Evolutionary conservation across 2,888 invertebrate genomes (phyloP), one percentile per base, ranked within the genome.

Genomic region (Melanotus villosus): DNA sequence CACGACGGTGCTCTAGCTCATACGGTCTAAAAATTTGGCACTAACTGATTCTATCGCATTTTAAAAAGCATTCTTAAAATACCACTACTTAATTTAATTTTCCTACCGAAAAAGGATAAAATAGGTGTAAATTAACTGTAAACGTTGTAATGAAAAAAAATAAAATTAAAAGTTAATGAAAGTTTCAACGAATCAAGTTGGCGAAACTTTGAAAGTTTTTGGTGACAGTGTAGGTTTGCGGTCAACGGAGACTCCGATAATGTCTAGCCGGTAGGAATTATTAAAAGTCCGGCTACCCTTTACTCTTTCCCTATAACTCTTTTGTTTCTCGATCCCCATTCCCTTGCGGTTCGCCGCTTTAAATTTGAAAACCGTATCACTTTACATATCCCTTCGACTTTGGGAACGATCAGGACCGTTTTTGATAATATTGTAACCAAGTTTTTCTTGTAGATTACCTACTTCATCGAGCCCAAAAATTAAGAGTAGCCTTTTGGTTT

Each of bases 281-380:
- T 82, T 82, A 82, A 82, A 82, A 82, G 79, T 80, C 79, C 79
- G 75, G 78, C 76, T 73, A 80, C 80, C 81, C 81, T 80, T 81
- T 80, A 80, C 80, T 80, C 79, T 80, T 78, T 79, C 78, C 77
- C 78, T 80, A 81, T 81, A 82, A 80, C 79, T 81, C 81, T 81
- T 81, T 80, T 78, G 79, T 76, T 65, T 57, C 70, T 66, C 62
- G 66, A 66, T 66, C 57, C 63, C 65, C 66, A 57, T 66, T 63
- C 70, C 65, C 70, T 57, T 38, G 70, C 52, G 70, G 69, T 56
- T 57, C 34, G 59, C 45, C 36, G 70, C 66, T 66, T 36, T 70
- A 66, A 66, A 70, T 70, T 70, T 58, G 65, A 54, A 70, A 70
- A 70, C 65, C 56, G 60, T 65, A 66, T 66, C 62, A 62, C 50